Evolutionary conservation across 2,888 invertebrate genomes (phyloP), one percentile per base, ranked within the genome.

Genomic region (Oscheius sp.): DNA sequence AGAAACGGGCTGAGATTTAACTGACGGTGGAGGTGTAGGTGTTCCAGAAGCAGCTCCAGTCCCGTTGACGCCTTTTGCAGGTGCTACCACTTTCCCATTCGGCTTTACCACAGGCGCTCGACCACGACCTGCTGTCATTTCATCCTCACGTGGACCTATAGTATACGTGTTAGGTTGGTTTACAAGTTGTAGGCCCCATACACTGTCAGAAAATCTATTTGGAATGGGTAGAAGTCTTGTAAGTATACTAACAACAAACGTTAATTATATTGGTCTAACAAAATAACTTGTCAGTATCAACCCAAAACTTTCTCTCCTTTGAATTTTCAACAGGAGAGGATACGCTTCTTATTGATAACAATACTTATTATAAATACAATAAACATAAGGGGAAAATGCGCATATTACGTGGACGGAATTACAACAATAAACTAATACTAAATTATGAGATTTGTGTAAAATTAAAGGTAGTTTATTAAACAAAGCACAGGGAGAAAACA

Each of bases 141-240:
- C 66, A 66, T 66, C 66, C n/a, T 54, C 66, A 22, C 66, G 66
- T 38, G 66, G 66, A 47, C 66, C 66, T 66, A 44, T 36, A 54
- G 54, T 17, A 33, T 33, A 28, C 32, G 9, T 32, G 4, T 41
- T 6, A 41, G n/a, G n/a, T n/a, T n/a, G n/a, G n/a, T n/a, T n/a
- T n/a, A n/a, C n/a, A n/a, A n/a, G n/a, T n/a, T n/a, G n/a, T n/a
- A n/a, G n/a, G n/a, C n/a, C n/a, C n/a, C n/a, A n/a, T n/a, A n/a
- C n/a, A n/a, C n/a, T n/a, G n/a, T n/a, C n/a, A n/a, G n/a, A n/a
- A n/a, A n/a, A n/a, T n/a, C n/a, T n/a, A n/a, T n/a, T n/a, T n/a
- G n/a, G n/a, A n/a, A n/a, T n/a, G n/a, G n/a, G n/a, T n/a, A n/a
- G n/a, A n/a, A n/a, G n/a, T n/a, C n/a, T n/a, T n/a, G n/a, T n/a